These are phyloP conservation scores for Cephus cinctus DNA, from an alignment of 1,140 invertebrate species.

Conservation along the genomic window DNA sequence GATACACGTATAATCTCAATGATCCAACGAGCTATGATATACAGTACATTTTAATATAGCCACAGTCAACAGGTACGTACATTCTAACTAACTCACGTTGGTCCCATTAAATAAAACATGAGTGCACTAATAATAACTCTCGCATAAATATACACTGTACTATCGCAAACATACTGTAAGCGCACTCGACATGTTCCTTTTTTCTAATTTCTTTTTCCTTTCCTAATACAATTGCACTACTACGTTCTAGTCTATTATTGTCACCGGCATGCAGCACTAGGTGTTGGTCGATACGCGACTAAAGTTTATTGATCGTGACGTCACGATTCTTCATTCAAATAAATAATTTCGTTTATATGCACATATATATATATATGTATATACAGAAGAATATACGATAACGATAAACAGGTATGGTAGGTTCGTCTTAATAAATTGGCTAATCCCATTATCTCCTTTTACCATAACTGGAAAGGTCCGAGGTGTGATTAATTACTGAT, in stretches of 20 bases:
- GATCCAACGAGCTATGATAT: too few species aligned
- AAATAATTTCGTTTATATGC: too few species aligned
- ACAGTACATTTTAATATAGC: too few species aligned
- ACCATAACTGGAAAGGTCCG: too few species aligned
- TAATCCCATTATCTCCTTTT: background rate
- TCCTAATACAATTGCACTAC: too few species aligned
- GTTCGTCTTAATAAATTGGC: background rate
- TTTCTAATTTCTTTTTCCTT: too few species aligned
- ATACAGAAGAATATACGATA: background rate
- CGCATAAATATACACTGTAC: background rate
- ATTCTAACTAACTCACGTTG: constrained; percentile 23
- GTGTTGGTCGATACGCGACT: too few species aligned
- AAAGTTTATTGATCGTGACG: too few species aligned
- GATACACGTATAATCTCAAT: too few species aligned
- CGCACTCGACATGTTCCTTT: too few species aligned
- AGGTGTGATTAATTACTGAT: too few species aligned
- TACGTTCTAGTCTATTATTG: constrained; percentile 38
- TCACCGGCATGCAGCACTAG: constrained; percentile 33
- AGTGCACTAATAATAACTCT: background rate
- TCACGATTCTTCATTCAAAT: too few species aligned
- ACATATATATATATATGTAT: background rate
- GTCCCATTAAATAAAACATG: constrained; percentile 25
- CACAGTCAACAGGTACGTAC: constrained; percentile 19
- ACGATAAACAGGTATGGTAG: background rate
- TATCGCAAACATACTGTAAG: background rate